Percentiles rank a stretch among this genome's conserved stretches.
These are phyloP conservation scores for Menidia menidia DNA, from an alignment of 2,797 vertebrate genomes.

Conservation along the genomic window DNA sequence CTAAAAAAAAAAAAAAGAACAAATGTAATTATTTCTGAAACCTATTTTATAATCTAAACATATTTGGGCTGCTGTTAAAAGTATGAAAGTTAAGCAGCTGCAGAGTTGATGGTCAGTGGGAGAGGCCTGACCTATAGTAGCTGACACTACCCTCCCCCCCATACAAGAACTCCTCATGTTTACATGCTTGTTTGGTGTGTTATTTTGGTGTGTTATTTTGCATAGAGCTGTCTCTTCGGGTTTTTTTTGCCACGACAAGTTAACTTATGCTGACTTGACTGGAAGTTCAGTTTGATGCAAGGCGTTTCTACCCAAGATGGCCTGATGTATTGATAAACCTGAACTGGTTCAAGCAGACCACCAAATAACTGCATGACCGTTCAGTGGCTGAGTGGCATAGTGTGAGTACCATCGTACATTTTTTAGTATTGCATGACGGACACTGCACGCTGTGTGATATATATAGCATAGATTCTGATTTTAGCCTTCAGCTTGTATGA, in stretches of 20 bases:
- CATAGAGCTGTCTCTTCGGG: not conserved
- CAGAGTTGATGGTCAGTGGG: not conserved
- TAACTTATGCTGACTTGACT: not conserved
- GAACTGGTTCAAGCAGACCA: not conserved
- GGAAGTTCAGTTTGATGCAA: not conserved
- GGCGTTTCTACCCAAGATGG: not conserved
- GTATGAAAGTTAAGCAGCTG: not conserved
- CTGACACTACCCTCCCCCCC: constrained; percentile 50
- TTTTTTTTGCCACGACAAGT: constrained; percentile 9
- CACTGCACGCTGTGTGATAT: constrained; percentile 53
- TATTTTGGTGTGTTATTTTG: constrained; percentile 26
- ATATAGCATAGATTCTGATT: constrained; percentile 60
- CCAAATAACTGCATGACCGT: not conserved
- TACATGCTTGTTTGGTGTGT: constrained; percentile 23
- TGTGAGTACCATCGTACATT: constrained; percentile 25
- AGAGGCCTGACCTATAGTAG: constrained; percentile 17
- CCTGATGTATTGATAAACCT: not conserved
- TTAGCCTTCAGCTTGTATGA: constrained; percentile 44
- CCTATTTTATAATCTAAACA: no score
- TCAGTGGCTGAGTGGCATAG: not conserved
- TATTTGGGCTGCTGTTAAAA: constrained; percentile 15
- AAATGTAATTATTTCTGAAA: not conserved
- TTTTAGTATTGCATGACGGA: constrained; percentile 26
- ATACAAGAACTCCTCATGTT: constrained; percentile 6
- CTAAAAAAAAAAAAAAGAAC: no score